phyloP scores from a whole-genome alignment of 2,113 vertebrate species.

The Camarhynchus parvulus region DNA sequence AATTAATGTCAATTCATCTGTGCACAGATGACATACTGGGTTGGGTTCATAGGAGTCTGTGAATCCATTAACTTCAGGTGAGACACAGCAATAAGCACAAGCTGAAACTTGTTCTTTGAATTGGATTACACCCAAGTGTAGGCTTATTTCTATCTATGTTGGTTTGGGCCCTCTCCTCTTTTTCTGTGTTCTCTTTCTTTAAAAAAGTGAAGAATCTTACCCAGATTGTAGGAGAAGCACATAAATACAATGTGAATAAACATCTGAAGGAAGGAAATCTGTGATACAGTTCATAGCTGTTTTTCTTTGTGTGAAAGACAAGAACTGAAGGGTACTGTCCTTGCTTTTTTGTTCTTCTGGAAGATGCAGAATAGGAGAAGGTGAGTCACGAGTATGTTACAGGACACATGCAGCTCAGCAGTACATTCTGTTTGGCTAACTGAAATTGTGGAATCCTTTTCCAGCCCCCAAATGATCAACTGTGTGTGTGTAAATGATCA shows the following conservation, averaged over 20 bases:
- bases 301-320: not conserved
- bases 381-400: not conserved
- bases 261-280: not conserved
- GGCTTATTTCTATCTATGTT: not conserved
- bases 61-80: not conserved
- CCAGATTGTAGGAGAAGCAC: not conserved
- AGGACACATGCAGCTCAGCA: not conserved
- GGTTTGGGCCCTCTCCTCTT: not conserved
- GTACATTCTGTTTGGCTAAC: not conserved
- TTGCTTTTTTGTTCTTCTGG: not conserved
- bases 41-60: not conserved
- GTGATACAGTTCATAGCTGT: not conserved
- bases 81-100: not conserved
- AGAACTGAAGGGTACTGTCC: not conserved
- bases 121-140: not conserved
- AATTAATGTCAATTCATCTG: not conserved
- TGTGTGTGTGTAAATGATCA: not conserved
- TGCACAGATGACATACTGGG: not conserved
- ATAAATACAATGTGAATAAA: not conserved
- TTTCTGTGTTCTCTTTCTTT: not conserved
- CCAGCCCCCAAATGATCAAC: not conserved
- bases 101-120: not conserved
- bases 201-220: not conserved
- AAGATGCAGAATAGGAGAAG: not conserved
- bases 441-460: not conserved